Base-by-base conservation (phyloP, 2,888 invertebrate species). In the Cylloceria caligata region DNA sequence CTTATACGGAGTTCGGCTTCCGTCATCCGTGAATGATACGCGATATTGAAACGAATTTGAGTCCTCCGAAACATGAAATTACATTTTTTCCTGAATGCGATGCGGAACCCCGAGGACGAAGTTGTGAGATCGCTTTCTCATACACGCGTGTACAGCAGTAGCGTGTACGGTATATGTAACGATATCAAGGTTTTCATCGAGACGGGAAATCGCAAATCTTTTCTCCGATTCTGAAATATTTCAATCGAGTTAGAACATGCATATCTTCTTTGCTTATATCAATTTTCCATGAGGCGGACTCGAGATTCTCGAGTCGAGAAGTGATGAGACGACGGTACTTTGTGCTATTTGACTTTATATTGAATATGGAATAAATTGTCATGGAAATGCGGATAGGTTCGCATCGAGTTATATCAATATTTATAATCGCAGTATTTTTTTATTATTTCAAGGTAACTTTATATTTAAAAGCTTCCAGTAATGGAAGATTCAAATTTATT, bases 201-300 rank as follows among this genome's bases (percentile, higher is more conserved):
- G 34, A 16, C 2, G 57, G 49, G 34, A 47, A 47, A 21, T 34
- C n/a, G n/a, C 16, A 19, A n/a, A 0, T 7, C 19, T n/a, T 47
- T 11, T 3, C 16, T 52, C 4, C 16, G 6, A 16, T n/a, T 47
- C 13, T 39, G 34, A n/a, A 52, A 62, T 39, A 77, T 77, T 68
- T 77, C 69, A 69, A 77, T 77, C 62, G 49, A 77, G 55, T 80
- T 73, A 34, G 19, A 13, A 21, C 16, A 21, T 45, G 65, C 69
- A 36, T 49, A 65, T 65, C 21, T 57, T 55, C 69, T 21, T 71
- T 71, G 39, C 16, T 49, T 71, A 60, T 65, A 69, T 80, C 45
- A 75, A 71, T 71, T 80, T 71, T 71, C 57, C 57, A 71, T 13
- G 65, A 52, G 5, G 21, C 6, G 6, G 34, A 45, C 57, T 13